Percentiles rank a stretch among this genome's conserved stretches.
Evolutionary conservation across 1,140 invertebrate species (phyloP).

Genomic region (Lerema accius): DNA sequence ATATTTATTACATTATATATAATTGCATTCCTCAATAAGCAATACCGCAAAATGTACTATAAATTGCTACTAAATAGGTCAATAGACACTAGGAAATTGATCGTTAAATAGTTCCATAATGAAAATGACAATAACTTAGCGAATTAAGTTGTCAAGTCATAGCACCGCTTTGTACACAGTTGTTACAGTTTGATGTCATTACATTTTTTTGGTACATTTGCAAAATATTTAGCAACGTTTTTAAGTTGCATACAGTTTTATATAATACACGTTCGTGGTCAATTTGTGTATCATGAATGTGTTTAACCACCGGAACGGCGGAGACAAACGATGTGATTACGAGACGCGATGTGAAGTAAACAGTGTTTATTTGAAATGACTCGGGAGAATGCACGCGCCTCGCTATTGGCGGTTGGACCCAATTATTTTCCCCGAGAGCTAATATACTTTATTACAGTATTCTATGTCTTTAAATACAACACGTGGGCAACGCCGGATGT

Average conservation of each 20-base stretch:
- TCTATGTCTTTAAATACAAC: neutral
- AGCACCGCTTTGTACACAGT: neutral
- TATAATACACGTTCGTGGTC: constrained; percentile 31
- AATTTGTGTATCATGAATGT: constrained; percentile 42
- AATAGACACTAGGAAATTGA: neutral
- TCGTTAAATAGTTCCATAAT: neutral
- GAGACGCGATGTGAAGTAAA: constrained; percentile 35
- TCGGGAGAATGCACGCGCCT: constrained; percentile 12
- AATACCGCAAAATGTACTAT: no score
- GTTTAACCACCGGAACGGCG: constrained; percentile 50
- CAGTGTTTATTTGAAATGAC: constrained; percentile 44
- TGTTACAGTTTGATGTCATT: neutral
- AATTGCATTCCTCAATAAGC: no score
- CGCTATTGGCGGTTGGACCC: neutral
- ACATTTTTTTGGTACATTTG: neutral
- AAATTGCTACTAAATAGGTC: no score
- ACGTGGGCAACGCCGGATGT: no score
- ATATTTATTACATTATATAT: no score
- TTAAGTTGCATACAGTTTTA: constrained; percentile 3
- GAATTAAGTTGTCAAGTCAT: neutral
- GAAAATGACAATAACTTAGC: neutral
- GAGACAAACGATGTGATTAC: constrained; percentile 16
- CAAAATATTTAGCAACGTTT: neutral
- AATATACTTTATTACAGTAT: neutral
- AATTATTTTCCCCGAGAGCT: constrained; percentile 27